These are phyloP conservation scores for Rhineura floridana DNA, from an alignment of 2,113 vertebrate species.

Conservation along the genomic window DNA sequence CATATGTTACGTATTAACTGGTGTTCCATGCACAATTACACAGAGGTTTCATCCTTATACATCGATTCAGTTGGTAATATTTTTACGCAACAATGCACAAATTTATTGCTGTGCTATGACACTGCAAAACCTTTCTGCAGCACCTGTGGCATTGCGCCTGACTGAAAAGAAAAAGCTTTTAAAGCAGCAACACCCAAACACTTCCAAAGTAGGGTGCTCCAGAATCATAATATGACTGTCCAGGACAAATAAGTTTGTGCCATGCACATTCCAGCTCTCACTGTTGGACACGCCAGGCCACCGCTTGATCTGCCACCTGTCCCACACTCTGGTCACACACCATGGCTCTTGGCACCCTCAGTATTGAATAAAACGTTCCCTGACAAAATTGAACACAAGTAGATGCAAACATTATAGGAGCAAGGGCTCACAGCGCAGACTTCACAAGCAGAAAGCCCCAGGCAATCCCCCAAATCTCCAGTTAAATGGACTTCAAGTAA, in stretches of 20 bases:
- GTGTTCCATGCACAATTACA: conserved; percentile 29
- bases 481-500: neutral
- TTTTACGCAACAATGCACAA: conserved; percentile 46
- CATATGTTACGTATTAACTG: conserved; percentile 53
- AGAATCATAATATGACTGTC: neutral
- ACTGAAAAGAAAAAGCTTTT: neutral
- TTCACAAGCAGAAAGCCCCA: neutral
- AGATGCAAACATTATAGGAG: neutral
- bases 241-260: neutral
- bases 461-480: neutral
- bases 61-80: conserved; percentile 45
- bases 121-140: neutral
- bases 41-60: conserved; percentile 50
- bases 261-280: neutral
- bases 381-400: too few relatives aligned
- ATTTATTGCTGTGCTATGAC: conserved; percentile 32
- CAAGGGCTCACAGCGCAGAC: neutral
- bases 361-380: too few relatives aligned
- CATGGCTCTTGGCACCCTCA: neutral
- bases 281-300: neutral
- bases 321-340: neutral
- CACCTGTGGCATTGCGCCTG: neutral
- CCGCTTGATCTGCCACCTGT: neutral
- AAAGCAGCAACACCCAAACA: neutral
- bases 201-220: neutral